Conservation (phyloP, 1,140 invertebrate genomes). For the Heterodera schachtii region DNA sequence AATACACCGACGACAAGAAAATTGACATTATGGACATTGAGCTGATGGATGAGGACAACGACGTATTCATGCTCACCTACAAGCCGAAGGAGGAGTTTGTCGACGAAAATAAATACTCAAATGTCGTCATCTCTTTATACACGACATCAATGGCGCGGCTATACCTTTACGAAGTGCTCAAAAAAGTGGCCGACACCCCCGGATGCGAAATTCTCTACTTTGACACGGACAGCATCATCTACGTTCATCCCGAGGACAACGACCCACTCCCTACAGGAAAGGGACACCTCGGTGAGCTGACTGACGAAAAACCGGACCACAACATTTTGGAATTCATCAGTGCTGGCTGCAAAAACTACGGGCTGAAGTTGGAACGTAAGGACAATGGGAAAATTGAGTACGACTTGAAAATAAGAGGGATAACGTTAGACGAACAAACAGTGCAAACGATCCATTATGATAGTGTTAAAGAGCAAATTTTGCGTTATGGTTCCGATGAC, state of each 20-base stretch:
- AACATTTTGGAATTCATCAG: not conserved
- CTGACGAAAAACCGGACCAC: slow-evolving; percentile 2
- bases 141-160: not conserved
- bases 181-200: not conserved
- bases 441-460: too few species aligned
- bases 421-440: not conserved
- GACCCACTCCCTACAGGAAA: not conserved
- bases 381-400: not conserved
- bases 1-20: not conserved
- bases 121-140: not conserved
- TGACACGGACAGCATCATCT: slow-evolving; percentile 4
- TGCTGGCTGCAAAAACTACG: slow-evolving; percentile 1
- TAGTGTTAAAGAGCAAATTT: too few species aligned
- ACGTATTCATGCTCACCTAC: slow-evolving; percentile 3
- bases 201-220: not conserved
- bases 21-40: slow-evolving; percentile 1
- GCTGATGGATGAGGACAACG: not conserved
- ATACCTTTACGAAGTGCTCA: not conserved
- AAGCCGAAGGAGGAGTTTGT: not conserved
- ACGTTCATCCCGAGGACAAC: not conserved
- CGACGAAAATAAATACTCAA: not conserved
- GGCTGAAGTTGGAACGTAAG: not conserved
- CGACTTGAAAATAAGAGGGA: slow-evolving; percentile 7
- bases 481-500: too few species aligned
- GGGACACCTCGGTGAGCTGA: slow-evolving; percentile 3